Conservation (phyloP, 92 coral and sea anemone species). For the Zoanthus sansibaricus region DNA sequence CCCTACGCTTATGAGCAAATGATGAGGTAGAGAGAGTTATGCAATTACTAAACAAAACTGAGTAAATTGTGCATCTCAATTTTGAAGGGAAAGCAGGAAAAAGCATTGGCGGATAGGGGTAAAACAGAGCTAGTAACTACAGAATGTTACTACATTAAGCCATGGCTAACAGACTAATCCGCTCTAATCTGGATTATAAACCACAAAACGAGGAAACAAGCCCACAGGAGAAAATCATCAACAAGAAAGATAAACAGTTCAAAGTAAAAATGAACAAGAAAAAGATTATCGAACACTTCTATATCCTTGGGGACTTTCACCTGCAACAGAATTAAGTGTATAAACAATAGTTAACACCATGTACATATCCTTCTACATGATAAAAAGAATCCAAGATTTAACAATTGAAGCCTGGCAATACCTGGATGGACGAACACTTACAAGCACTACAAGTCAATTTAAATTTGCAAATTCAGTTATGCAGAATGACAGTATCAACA, state of each 20-base stretch:
- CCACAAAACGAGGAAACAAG: conserved; percentile 28
- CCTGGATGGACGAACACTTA: not conserved
- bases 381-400: conserved; percentile 27
- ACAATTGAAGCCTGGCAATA: conserved; percentile 1
- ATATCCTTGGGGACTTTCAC: not conserved
- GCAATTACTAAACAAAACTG: conserved; percentile 49
- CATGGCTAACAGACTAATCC: conserved; percentile 47
- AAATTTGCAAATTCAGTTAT: conserved; percentile 14
- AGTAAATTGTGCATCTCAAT: conserved; percentile 31
- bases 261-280: conserved; percentile 32
- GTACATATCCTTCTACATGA: conserved; percentile 39
- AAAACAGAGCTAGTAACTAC: conserved; percentile 50
- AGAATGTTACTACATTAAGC: conserved; percentile 51
- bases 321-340: conserved; percentile 38
- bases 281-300: conserved; percentile 9
- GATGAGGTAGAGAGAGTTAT: conserved; percentile 57
- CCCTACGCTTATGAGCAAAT: conserved; percentile 62
- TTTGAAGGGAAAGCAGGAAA: conserved; percentile 38
- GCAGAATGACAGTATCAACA: conserved; percentile 23
- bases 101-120: conserved; percentile 20
- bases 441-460: conserved; percentile 15
- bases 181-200: conserved; percentile 50
- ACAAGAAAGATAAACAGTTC: conserved; percentile 43
- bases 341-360: conserved; percentile 47
- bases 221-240: conserved; percentile 24